Evolutionary conservation across 1,140 invertebrate species (phyloP).

Genomic region (Penaeus chinensis): DNA sequence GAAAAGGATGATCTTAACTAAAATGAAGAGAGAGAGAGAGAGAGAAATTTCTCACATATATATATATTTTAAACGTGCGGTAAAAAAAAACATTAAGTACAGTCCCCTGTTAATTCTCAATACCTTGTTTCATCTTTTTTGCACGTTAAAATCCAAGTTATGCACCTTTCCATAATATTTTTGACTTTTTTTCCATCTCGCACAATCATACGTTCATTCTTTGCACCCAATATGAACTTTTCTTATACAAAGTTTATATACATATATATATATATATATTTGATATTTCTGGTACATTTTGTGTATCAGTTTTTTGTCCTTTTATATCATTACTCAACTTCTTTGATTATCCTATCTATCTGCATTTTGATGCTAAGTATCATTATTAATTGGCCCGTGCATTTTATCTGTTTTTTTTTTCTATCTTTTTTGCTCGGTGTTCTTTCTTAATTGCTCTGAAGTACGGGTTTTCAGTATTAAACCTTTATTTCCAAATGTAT

Average conservation of each 20-base stretch:
- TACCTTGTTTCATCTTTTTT: conserved; percentile 60
- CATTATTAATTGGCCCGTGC: conserved; percentile 57
- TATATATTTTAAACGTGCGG: conserved; percentile 6
- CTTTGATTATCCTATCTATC: conserved; percentile 57
- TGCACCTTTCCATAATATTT: conserved; percentile 62
- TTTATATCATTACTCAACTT: conserved; percentile 51
- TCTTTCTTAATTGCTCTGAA: conserved; percentile 56
- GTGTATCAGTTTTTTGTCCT: conserved; percentile 57
- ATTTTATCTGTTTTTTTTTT: conserved; percentile 59
- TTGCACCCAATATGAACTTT: conserved; percentile 58
- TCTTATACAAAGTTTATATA: conserved; percentile 58
- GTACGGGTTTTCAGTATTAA: conserved; percentile 54
- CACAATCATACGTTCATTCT: conserved; percentile 59
- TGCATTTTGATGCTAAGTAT: conserved; percentile 59
- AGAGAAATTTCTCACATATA: background rate
- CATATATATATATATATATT: conserved; percentile 33
- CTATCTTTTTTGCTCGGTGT: conserved; percentile 59
- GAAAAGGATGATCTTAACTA: too few relatives aligned
- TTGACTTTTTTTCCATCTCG: conserved; percentile 55
- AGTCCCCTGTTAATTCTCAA: conserved; percentile 51
- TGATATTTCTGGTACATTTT: conserved; percentile 60
- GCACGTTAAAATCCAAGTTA: conserved; percentile 60
- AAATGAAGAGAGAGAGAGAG: background rate
- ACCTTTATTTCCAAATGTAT: conserved; percentile 53
- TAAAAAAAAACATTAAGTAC: conserved; percentile 40